Evolutionary conservation across 1,140 invertebrate genomes (phyloP), one percentile per base, ranked within the genome.

Genomic region (Nymphalis io): DNA sequence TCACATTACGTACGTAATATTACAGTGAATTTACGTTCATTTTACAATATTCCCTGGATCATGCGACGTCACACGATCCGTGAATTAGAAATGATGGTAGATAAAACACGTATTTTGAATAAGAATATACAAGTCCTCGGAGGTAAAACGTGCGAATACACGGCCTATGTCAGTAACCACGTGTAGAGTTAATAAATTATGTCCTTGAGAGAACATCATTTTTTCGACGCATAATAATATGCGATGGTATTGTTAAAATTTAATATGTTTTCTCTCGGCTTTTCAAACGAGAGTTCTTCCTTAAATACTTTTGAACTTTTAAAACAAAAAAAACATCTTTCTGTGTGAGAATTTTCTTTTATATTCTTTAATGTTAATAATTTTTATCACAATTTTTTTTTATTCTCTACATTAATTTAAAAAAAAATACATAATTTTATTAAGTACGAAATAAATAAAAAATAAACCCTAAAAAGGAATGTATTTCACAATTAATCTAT

Each of bases 31-130:
- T 68, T 60, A 48, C 46, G 48, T 63, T 21, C 60, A 70, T 63
- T 58, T 58, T 59, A 33, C 40, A 33, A 59, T 61, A 59, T 42
- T 61, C 53, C 39, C 18, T 12, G 39, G 60, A 53, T 59, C 63
- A 66, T 18, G 51, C 48, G n/a, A 40, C 23, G 18, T 70, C 55
- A 63, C 57, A 70, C 61, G 53, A 57, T n/a, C 40, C 33, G 23
- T 58, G 60, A 69, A 69, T 58, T 69, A 69, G 40, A 61, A 70
- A 40, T 58, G 68, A 70, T 70, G 53, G 40, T 55, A 70, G 68
- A 70, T 70, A 70, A 63, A 63, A 63, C 60, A 70, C 68, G 68
- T 70, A 70, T 48, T 63, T 59, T 62, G 55, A 70, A 63, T 63
- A 59, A 70, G 42, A 70, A 59, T 59, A 70, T 63, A 70, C 61